Percentiles rank a stretch among this genome's conserved stretches.
These are phyloP conservation scores for Rambutsinella grinnellia DNA, from an alignment of 2,888 invertebrate species.

Conservation along the genomic window DNA sequence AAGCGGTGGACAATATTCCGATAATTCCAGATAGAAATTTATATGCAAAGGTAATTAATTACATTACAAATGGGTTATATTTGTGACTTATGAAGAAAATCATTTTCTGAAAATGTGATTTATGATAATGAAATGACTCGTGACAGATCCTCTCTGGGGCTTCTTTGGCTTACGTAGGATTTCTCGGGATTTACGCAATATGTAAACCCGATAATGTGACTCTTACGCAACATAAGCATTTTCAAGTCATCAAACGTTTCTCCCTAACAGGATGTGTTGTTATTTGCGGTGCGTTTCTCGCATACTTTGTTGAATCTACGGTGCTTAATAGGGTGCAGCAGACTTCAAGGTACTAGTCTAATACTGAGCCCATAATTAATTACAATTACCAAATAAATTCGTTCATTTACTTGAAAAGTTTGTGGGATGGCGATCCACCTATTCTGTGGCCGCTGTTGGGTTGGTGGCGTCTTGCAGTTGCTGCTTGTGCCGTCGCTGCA, in stretches of 20 bases:
- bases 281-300: constrained; percentile 55
- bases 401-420: too few species aligned
- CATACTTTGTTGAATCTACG: constrained; percentile 64
- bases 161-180: constrained; percentile 62
- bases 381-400: too few species aligned
- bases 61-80: constrained; percentile 1
- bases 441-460: constrained; percentile 64
- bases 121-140: constrained; percentile 12
- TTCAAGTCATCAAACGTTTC: constrained; percentile 63
- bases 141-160: constrained; percentile 64
- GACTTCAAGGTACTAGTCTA: constrained; percentile 59
- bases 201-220: constrained; percentile 64
- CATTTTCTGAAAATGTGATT: neutral
- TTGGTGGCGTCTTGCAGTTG: constrained; percentile 64
- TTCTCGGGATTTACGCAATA: constrained; percentile 63
- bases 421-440: constrained; percentile 66
- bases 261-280: constrained; percentile 64
- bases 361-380: too few species aligned
- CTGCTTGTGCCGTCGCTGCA: constrained; percentile 62
- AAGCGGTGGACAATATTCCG: constrained; percentile 52
- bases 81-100: neutral
- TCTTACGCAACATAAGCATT: constrained; percentile 64
- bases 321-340: constrained; percentile 64
- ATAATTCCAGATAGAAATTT: constrained; percentile 63
- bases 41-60: constrained; percentile 59